A percentile compares a stretch with the other conserved stretches of the same genome.
These are phyloP conservation scores for Arothron firmamentum DNA, from an alignment of 2,113 vertebrate species.

Conservation along the genomic window DNA sequence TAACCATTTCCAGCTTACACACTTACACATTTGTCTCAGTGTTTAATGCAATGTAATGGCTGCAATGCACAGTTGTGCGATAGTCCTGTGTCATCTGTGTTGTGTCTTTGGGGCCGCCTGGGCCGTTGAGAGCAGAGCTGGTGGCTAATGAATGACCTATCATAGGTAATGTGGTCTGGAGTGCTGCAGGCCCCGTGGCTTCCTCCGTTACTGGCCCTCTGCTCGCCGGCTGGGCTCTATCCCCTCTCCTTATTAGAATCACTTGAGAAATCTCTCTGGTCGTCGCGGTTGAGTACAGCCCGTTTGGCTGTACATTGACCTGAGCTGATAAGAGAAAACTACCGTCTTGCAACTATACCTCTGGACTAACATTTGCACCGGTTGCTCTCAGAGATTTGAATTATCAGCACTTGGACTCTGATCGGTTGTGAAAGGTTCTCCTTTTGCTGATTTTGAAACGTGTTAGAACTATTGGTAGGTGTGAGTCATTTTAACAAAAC, in stretches of 20 bases:
- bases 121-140: conserved; percentile 71
- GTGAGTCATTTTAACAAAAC: too few species aligned
- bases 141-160: conserved; percentile 80
- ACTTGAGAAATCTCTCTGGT: conserved; percentile 32
- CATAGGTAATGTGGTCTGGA: conserved; percentile 72
- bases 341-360: neutral
- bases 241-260: conserved; percentile 8
- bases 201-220: conserved; percentile 52
- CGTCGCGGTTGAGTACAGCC: neutral
- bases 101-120: conserved; percentile 53
- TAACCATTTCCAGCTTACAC: neutral
- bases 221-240: conserved; percentile 41
- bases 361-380: conserved; percentile 24
- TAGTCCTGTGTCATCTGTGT: conserved; percentile 47
- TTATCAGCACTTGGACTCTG: conserved; percentile 53
- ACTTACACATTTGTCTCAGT: too few species aligned
- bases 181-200: conserved; percentile 45
- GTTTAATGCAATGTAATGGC: too few species aligned
- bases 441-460: neutral
- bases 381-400: conserved; percentile 10
- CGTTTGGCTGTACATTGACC: neutral
- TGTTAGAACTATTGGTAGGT: neutral
- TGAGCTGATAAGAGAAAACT: neutral
- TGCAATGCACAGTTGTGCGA: conserved; percentile 17
- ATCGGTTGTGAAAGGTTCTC: conserved; percentile 1